phyloP scores from a whole-genome alignment of 2,888 invertebrate species.

The Parnassius apollo region DNA sequence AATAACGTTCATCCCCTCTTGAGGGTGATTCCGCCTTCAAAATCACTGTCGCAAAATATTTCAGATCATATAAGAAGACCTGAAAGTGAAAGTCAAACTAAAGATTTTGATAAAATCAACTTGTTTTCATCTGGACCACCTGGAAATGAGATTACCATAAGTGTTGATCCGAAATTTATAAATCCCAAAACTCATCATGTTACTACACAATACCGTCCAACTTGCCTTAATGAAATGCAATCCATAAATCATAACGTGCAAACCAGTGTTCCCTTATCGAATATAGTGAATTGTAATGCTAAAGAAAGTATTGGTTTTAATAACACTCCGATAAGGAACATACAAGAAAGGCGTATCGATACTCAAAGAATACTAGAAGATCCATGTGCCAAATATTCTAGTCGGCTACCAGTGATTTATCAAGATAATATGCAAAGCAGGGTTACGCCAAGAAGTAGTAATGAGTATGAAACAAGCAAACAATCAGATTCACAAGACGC shows the following conservation, averaged over 20 bases:
- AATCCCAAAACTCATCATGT: background rate
- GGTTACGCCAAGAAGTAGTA: background rate
- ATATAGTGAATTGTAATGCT: background rate
- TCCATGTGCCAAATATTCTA: background rate
- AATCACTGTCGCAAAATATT: background rate
- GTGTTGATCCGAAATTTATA: conserved; percentile 24
- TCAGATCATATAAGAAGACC: background rate
- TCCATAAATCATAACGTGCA: background rate
- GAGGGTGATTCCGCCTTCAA: background rate
- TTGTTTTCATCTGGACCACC: conserved; percentile 37
- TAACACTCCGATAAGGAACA: background rate
- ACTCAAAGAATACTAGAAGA: background rate
- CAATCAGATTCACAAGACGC: conserved; percentile 1
- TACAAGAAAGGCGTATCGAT: background rate
- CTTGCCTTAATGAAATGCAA: background rate
- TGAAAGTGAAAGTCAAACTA: background rate
- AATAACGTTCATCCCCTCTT: background rate
- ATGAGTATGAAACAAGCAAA: background rate
- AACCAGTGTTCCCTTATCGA: background rate
- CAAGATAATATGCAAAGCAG: background rate
- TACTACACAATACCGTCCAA: background rate
- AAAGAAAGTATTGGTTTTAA: background rate
- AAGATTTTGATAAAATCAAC: conserved; percentile 13
- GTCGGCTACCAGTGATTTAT: background rate
- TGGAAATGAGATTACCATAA: conserved; percentile 39